Evolutionary conservation across 64 coral and sea anemone genomes (phyloP).

Genomic region (Orbicella faveolata): DNA sequence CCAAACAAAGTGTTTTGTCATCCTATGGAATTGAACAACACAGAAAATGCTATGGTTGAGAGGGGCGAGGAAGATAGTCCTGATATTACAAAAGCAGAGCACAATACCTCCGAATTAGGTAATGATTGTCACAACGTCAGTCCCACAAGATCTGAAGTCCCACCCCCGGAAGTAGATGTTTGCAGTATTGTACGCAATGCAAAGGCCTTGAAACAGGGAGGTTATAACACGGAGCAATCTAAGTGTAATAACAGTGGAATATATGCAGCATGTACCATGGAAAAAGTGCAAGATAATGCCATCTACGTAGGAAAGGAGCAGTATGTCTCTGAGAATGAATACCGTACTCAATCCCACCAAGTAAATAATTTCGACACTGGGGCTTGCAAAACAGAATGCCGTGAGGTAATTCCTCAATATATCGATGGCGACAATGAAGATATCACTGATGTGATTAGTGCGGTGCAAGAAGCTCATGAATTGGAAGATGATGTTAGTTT

Average conservation of each 20-base stretch:
- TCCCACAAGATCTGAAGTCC: too few species aligned
- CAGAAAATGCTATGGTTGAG: background rate
- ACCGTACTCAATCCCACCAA: background rate
- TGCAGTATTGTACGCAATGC: background rate
- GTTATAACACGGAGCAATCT: background rate
- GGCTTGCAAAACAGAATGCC: background rate
- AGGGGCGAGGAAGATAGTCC: background rate
- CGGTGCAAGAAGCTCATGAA: too few species aligned
- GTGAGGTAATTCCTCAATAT: too few species aligned
- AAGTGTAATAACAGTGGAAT: too few species aligned
- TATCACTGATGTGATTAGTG: too few species aligned
- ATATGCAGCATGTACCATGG: too few species aligned
- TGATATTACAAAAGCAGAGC: background rate
- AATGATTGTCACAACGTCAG: background rate
- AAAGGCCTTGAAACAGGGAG: background rate
- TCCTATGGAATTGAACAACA: background rate
- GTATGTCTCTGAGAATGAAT: background rate
- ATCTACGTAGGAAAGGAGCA: background rate
- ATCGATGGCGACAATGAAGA: background rate
- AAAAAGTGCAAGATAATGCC: background rate
- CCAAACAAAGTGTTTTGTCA: background rate
- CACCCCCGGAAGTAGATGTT: too few species aligned
- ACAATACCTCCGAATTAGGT: background rate
- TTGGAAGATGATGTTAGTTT: background rate
- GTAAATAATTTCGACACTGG: background rate